phyloP scores from a whole-genome alignment of 2,797 vertebrate species.

The Sarcophilus harrisii region DNA sequence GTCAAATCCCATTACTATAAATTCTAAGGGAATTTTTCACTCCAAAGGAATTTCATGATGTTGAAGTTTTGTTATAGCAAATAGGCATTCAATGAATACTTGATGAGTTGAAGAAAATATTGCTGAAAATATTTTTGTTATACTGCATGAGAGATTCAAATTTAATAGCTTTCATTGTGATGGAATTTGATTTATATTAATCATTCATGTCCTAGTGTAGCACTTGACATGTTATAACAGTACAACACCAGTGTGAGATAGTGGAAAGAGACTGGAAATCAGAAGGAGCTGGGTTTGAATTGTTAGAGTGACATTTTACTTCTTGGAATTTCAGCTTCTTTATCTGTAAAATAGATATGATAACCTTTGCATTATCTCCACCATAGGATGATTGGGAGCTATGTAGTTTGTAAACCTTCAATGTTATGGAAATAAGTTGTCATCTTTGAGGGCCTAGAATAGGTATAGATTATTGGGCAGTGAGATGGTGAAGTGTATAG shows the following conservation, averaged over 20 bases:
- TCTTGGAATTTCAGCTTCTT: neutral
- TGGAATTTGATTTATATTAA: neutral
- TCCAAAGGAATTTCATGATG: neutral
- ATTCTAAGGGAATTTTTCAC: neutral
- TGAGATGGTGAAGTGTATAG: neutral
- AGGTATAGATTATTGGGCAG: neutral
- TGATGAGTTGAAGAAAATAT: slow-evolving; percentile 2
- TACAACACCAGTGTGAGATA: neutral
- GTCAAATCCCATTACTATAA: neutral
- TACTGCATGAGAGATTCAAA: neutral
- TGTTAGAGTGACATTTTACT: neutral
- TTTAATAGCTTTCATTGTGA: neutral
- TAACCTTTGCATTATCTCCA: neutral
- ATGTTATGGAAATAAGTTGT: neutral
- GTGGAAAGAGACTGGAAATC: neutral
- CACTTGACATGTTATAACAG: neutral
- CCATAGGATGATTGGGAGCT: neutral
- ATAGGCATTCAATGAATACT: neutral
- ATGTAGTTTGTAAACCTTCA: neutral
- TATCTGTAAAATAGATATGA: neutral
- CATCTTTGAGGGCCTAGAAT: neutral
- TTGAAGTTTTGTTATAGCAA: neutral
- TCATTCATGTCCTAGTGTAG: neutral
- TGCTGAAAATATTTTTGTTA: neutral
- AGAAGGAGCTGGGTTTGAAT: neutral